Base-by-base conservation (phyloP, 2,113 vertebrate species). In the human region DNA sequence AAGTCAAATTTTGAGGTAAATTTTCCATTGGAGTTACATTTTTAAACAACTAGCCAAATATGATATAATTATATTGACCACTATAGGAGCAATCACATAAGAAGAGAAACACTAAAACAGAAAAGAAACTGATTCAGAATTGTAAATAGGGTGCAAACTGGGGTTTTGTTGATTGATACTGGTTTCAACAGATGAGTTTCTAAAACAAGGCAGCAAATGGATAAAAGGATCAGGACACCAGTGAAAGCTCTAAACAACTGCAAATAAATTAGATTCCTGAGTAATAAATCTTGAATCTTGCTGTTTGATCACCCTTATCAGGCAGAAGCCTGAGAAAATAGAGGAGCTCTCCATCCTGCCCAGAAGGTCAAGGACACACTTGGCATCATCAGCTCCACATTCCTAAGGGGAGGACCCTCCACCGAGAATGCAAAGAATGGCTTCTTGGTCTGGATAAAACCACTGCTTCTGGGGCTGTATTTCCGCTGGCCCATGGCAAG, bases 261-360 rank as follows among this genome's bases (percentile, higher is more conserved):
- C 79, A 93, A 89, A 94, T 92, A 79, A 95, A 97, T 72, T 70
- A 59, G 89, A 94, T 89, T 95, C 93, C 61, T 4, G 0, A 83
- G 82, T 55, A 93, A 93, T 97, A 95, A 97, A 97, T 97, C 96
- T 97, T 95, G 72, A 96, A 70, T 89, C 87, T 66, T 78, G 38
- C 96, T 79, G 70, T 97, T 90, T 93, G 93, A 97, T 95, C 95
- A 72, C 25, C 43, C 79, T 98, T 93, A 98, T 94, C 87, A 79
- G 76, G 83, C 81, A 78, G 94, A 89, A 97, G 96, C 95, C 93
- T 96, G 93, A 97, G 96, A 97, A 98, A 97, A 97, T 48, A 97
- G 87, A 97, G 84, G 94, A 70, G 30, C 92, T 73, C 70, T 68
- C 43, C 86, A 92, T 96, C 59, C 86, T 61, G 83, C 87, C 55